These are phyloP conservation scores for Hystrix cristata DNA, from an alignment of 2,113 vertebrate genomes.

Conservation along the genomic window DNA sequence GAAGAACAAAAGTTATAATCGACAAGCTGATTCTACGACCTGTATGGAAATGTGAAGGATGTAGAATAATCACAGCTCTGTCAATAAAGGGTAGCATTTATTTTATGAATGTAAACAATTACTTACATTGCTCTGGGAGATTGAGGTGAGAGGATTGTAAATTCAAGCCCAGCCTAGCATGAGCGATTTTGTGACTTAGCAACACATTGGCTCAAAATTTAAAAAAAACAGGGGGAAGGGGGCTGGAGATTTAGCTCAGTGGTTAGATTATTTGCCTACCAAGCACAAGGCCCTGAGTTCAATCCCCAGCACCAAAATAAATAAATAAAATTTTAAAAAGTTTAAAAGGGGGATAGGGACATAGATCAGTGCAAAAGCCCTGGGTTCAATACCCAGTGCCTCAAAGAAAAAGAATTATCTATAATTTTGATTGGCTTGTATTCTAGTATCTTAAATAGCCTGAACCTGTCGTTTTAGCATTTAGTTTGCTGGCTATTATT, in stretches of 20 bases:
- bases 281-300: too few relatives aligned
- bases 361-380: too few relatives aligned
- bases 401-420: not conserved
- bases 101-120: conserved; percentile 17
- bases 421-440: not conserved
- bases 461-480: not conserved
- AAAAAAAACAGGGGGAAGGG: not conserved
- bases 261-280: too few relatives aligned
- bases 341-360: not conserved
- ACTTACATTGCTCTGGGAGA: not conserved
- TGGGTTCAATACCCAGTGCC: not conserved
- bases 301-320: not conserved
- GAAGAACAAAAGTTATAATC: not conserved
- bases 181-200: not conserved
- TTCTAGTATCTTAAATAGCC: not conserved
- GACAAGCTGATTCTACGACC: not conserved
- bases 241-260: too few relatives aligned
- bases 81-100: not conserved
- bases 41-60: not conserved
- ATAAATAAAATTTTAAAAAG: not conserved
- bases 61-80: not conserved
- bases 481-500: not conserved
- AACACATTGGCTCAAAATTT: not conserved
- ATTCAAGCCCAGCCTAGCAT: too few relatives aligned
- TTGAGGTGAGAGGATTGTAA: not conserved